Evolutionary conservation across 2,888 invertebrate genomes (phyloP), one percentile per base, ranked within the genome.

Genomic region (Protophormia terraenovae): DNA sequence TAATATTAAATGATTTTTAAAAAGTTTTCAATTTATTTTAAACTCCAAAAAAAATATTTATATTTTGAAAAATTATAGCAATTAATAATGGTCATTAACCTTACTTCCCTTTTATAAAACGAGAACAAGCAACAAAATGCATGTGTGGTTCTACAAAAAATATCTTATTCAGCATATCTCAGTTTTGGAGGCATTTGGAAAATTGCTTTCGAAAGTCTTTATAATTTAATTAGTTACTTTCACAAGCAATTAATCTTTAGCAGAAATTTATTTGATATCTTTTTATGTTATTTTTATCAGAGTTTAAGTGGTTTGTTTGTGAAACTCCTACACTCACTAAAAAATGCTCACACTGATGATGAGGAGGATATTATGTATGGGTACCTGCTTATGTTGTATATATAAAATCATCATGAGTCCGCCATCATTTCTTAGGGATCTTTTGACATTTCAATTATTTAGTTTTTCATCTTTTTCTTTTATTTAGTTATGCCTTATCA

Each of bases 361-460:
- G 8, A 19, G 4, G 16, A 62, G 12, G 14, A 38, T 27, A n/a
- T 6, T 29, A 19, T 3, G 14, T 53, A 24, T 24, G n/a, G 67
- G 53, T 84, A 79, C 78, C 82, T 82, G 77, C n/a, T 24, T 60
- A 6, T n/a, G 4, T 8, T 14, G 1, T 14, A 41, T 22, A 22
- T 12, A 50, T 3, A 29, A 6, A n/a, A 29, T 22, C 50, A 19
- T 50, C 12, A 50, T 50, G 19, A 58, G 22, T 1, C 41, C 38
- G 78, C 82, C 75, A 85, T 82, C 85, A 71, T 85, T 82, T 79
- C 45, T 50, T 53, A 35, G 60, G 75, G 38, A 75, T 85, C 71
- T 82, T 62, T 64, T 85, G 82, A 85, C 75, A 79, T 82, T 79
- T 85, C 78, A 82, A 82, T 85, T 85, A 75, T 82, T 82, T 82